Conservation (phyloP, 2,113 vertebrate species). For the Cyprinodon tularosa region DNA sequence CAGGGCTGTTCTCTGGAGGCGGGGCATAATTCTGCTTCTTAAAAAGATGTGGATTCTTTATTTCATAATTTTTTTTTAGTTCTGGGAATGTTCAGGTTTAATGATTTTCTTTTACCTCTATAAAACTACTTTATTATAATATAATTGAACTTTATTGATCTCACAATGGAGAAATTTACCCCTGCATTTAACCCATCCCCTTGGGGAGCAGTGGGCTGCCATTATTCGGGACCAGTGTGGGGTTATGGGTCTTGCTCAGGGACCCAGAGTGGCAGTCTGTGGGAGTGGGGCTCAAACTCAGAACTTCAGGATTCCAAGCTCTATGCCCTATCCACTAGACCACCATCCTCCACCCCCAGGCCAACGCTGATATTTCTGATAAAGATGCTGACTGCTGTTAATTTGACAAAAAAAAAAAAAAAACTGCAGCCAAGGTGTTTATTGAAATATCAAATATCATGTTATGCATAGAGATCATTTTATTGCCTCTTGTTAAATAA, state of each 20-base stretch:
- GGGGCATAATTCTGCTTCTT: neutral
- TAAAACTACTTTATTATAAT: too few species aligned
- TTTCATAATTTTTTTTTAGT: neutral
- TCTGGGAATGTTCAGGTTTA: slow-evolving; percentile 4
- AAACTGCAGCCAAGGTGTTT: neutral
- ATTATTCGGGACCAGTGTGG: too few species aligned
- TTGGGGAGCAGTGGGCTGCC: too few species aligned
- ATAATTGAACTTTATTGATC: too few species aligned
- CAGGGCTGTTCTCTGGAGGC: slow-evolving; percentile 5
- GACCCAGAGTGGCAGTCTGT: too few species aligned
- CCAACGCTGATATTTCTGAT: slow-evolving; percentile 18
- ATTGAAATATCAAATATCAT: slow-evolving; percentile 10
- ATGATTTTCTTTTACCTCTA: neutral
- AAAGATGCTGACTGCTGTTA: slow-evolving; percentile 35
- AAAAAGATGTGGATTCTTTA: neutral
- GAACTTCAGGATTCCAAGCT: too few species aligned
- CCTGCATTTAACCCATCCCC: too few species aligned
- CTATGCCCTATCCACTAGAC: too few species aligned
- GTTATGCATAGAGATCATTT: slow-evolving; percentile 19
- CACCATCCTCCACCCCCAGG: neutral
- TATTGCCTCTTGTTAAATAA: neutral
- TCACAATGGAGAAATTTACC: too few species aligned
- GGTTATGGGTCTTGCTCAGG: too few species aligned
- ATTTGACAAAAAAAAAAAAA: slow-evolving; percentile 38
- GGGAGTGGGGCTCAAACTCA: too few species aligned